Percentiles rank a stretch among this genome's conserved stretches.
phyloP scores from a whole-genome alignment of 2,797 vertebrate species.

The Limosa lapponica region DNA sequence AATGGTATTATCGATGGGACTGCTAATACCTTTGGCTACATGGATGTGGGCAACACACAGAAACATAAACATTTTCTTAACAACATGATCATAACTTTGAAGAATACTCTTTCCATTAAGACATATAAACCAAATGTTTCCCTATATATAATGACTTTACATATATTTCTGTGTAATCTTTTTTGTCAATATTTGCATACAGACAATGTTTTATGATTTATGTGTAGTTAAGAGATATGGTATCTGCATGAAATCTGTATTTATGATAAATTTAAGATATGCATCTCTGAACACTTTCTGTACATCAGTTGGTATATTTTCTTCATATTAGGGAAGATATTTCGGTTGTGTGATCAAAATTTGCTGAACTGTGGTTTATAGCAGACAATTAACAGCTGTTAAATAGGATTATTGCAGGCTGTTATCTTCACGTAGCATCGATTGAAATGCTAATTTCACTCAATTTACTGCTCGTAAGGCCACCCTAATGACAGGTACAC shows the following conservation, averaged over 20 bases:
- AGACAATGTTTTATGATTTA: neutral
- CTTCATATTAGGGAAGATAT: neutral
- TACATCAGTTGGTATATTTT: neutral
- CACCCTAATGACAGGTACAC: slow-evolving; percentile 38
- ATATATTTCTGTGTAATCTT: neutral
- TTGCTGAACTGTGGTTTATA: slow-evolving; percentile 68
- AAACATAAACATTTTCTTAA: neutral
- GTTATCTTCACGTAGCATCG: slow-evolving; percentile 37
- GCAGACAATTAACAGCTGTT: slow-evolving; percentile 71
- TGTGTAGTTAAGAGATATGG: neutral
- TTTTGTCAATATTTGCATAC: neutral
- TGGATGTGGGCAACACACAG: neutral
- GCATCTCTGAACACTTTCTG: neutral
- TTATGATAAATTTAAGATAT: neutral
- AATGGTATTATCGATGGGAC: neutral
- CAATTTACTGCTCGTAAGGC: slow-evolving; percentile 36
- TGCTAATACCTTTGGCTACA: neutral
- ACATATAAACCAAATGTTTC: neutral
- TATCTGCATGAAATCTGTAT: neutral
- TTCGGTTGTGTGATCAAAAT: slow-evolving; percentile 59
- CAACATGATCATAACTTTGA: neutral
- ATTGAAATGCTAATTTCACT: slow-evolving; percentile 69
- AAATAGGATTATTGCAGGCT: slow-evolving; percentile 66
- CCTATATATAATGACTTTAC: neutral
- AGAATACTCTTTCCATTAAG: neutral